Base-by-base conservation (phyloP, 2,113 vertebrate genomes). In the Gymnogyps californianus region DNA sequence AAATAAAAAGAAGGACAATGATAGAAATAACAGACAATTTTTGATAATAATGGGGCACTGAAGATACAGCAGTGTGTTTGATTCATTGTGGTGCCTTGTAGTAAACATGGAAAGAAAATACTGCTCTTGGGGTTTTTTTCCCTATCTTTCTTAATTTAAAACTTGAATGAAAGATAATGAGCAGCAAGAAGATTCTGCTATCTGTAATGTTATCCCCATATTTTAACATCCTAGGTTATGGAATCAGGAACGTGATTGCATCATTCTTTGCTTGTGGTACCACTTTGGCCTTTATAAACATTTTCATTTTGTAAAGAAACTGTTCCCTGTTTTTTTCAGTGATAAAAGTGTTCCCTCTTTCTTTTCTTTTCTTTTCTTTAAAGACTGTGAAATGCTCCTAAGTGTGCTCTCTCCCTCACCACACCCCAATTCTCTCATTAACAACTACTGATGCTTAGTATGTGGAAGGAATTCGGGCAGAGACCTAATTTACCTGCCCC, bases 1-100 rank as follows among this genome's bases (percentile, higher is more conserved):
- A 96, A 96, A 98, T 93, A 93, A 96, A 93, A 79, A 74, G 32
- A 55, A 71, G n/a, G 64, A 47, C 64, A 70, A 21, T 83, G 80
- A 82, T 64, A 92, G 86, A 90, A 95, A 91, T 89, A 94, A 67
- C 67, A 90, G 77, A 65, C 58, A 78, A 34, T 90, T 94, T 88
- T 74, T 86, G 69, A 47, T 96, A 82, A 57, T 82, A 93, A 79
- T 38, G 34, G 46, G 69, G 26, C 52, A 74, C 51, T 87, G 83
- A 87, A 90, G 61, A 38, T 83, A 47, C 26, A 72, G 55, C 49
- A 81, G 16, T 65, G 18, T 58, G 15, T 69, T 85, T 90, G 90
- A 97, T 96, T 96, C 72, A 57, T 70, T 91, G 72, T 55, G 42
- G 19, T 74, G 25, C 76, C 81, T 84, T 64, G 57, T 28, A 84